Base-by-base conservation (phyloP, 2,888 invertebrate genomes). In the Diadegma fenestrale region DNA sequence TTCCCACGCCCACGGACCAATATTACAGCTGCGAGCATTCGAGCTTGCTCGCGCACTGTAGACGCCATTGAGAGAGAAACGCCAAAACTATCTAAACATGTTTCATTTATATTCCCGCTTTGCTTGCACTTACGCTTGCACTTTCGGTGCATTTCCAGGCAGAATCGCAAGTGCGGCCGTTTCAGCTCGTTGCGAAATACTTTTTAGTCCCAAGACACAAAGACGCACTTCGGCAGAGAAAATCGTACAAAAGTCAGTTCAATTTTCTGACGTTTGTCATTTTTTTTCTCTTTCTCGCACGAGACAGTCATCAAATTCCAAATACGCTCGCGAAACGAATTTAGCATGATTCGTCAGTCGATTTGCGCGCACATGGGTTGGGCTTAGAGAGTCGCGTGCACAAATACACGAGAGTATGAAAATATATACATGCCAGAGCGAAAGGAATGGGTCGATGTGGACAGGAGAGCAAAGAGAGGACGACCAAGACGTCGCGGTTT, bases 401-500 rank as follows among this genome's bases (percentile, higher is more conserved):
- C 43, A 66, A 66, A 30, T 43, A 43, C 30, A 75, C 43, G 6
- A n/a, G 37, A 8, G 43, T 30, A 26, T 26, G 58, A 58, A 58
- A 37, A 78, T 61, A 54, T 41, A 43, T 68, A n/a, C n/a, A 66
- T 26, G 26, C 30, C 26, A 26, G 30, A 12, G 77, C 41, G 48
- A 66, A 54, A 54, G 58, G 54, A 30, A 7, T 0, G n/a, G n/a
- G n/a, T n/a, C n/a, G n/a, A n/a, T 37, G 7, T 10, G 51, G 19
- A 26, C 0, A 41, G 41, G 12, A 48, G 26, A 69, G 26, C n/a
- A 43, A 41, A 54, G 54, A 66, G 73, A 77, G 41, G 58, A 79
- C 54, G 54, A 73, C 73, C 73, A 87, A 66, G 87, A 86, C 79
- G 85, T 87, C 82, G 77, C 82, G 77, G 84, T 87, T 69, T 75